A percentile compares a stretch with the other conserved stretches of the same genome.
These are phyloP conservation scores for Tetraodon nigroviridis DNA, from an alignment of 2,113 vertebrate species.

Conservation along the genomic window DNA sequence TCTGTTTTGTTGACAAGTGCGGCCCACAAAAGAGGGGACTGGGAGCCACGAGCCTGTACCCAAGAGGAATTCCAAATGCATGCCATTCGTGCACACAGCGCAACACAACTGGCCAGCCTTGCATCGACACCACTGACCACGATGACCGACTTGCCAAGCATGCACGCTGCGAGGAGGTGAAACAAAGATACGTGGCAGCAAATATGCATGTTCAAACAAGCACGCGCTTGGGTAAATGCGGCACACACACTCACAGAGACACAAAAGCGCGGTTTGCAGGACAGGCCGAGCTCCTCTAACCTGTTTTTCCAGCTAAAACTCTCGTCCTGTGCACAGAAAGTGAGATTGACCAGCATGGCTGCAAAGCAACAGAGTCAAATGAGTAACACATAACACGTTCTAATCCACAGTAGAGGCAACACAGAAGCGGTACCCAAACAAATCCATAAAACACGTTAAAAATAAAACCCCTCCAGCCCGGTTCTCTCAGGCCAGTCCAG, in stretches of 20 bases:
- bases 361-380: neutral
- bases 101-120: constrained; percentile 11
- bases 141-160: constrained; percentile 20
- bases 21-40: constrained; percentile 29
- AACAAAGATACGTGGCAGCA: constrained; percentile 12
- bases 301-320: constrained; percentile 26
- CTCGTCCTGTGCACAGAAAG: no score
- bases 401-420: no score
- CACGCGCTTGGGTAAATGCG: neutral
- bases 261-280: constrained; percentile 8
- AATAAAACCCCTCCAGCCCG: no score
- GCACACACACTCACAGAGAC: neutral
- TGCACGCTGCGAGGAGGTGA: constrained; percentile 4
- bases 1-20: constrained; percentile 55
- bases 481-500: no score
- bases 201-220: constrained; percentile 8
- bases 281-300: constrained; percentile 28
- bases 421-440: no score
- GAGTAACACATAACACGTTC: neutral
- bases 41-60: constrained; percentile 31
- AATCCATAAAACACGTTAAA: no score
- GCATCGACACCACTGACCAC: neutral
- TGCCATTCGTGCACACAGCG: constrained; percentile 32
- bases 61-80: constrained; percentile 57
- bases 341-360: no score